Conservation (phyloP, 2,888 invertebrate species). For the Tetheella fluctuosa region DNA sequence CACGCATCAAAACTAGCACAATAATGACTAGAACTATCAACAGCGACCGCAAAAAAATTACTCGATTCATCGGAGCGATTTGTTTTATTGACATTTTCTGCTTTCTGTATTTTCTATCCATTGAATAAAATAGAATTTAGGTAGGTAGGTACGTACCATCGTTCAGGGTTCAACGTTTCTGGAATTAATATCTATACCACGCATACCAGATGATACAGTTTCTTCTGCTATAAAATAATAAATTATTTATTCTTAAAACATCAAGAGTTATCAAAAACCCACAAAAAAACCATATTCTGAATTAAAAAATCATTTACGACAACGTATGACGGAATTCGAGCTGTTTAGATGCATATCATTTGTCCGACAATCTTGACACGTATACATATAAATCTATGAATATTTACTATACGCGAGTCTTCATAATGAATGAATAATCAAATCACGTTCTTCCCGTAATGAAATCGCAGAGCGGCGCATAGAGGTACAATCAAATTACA, state of each 20-base stretch:
- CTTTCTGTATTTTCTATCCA: constrained; percentile 31
- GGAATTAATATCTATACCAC: not conserved
- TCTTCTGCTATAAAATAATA: not conserved
- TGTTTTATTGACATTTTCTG: constrained; percentile 42
- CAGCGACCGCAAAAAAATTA: constrained; percentile 42
- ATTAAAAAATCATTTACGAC: too few species aligned
- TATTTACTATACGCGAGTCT: constrained; percentile 6
- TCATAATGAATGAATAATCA: constrained; percentile 11
- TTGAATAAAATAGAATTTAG: not conserved
- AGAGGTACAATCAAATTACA: constrained; percentile 50
- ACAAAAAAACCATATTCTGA: too few species aligned
- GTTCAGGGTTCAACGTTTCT: not conserved
- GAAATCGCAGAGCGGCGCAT: constrained; percentile 21
- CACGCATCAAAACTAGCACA: constrained; percentile 31
- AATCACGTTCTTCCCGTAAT: constrained; percentile 15
- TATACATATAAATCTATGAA: constrained; percentile 1
- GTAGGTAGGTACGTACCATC: not conserved
- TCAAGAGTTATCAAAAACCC: too few species aligned
- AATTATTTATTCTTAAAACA: too few species aligned
- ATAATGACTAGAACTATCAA: constrained; percentile 36
- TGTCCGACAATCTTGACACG: not conserved
- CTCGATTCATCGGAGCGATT: constrained; percentile 35
- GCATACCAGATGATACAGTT: too few species aligned
- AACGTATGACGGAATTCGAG: too few species aligned
- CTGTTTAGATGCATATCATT: not conserved